phyloP scores from a whole-genome alignment of 2,113 vertebrate species.

The Ameiurus melas region DNA sequence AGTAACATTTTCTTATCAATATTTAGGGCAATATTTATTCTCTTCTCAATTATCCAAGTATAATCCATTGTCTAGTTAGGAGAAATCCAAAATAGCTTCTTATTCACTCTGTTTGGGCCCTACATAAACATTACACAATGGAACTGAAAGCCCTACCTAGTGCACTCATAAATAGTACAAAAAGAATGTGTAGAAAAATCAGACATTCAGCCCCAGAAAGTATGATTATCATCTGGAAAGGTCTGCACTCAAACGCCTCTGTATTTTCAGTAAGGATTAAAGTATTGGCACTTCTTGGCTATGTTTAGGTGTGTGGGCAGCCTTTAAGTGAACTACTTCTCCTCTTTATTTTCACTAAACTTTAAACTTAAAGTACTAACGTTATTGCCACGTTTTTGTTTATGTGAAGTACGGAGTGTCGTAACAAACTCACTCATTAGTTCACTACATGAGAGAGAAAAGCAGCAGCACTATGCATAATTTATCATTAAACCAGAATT shows the following conservation, averaged over 20 bases:
- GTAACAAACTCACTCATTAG: neutral
- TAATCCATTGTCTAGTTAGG: neutral
- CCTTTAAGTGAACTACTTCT: neutral
- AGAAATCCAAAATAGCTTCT: neutral
- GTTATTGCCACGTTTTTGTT: neutral
- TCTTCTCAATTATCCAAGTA: neutral
- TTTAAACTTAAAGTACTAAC: neutral
- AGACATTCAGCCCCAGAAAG: neutral
- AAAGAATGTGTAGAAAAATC: neutral
- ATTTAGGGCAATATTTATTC: neutral
- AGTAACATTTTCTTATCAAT: neutral
- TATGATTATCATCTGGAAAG: neutral
- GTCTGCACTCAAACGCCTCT: neutral
- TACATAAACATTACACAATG: neutral
- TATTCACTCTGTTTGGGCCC: neutral
- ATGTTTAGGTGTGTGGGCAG: neutral
- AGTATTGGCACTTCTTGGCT: neutral
- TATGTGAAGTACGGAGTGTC: neutral
- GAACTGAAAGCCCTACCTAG: neutral
- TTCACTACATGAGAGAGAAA: neutral
- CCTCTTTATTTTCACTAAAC: neutral
- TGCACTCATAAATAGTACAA: neutral
- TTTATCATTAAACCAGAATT: neutral
- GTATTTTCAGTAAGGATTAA: conserved; percentile 8
- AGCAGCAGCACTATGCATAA: neutral